These are phyloP conservation scores for Drosophila birchii DNA, from an alignment of 2,888 invertebrate species.

Conservation along the genomic window DNA sequence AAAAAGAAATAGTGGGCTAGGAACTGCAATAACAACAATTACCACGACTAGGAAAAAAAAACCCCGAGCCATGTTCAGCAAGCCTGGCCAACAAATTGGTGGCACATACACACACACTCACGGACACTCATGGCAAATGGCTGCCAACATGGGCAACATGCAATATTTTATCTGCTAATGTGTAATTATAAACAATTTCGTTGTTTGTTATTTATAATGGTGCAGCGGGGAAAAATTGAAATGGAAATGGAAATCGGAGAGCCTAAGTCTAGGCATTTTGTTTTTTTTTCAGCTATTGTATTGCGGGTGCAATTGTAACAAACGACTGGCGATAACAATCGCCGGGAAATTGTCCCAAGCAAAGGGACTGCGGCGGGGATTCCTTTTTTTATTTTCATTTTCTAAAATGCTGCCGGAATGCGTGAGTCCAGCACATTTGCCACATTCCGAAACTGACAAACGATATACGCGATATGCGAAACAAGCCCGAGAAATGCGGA, in stretches of 20 bases:
- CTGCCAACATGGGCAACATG: slow-evolving; percentile 33
- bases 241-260: slow-evolving; percentile 13
- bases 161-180: slow-evolving; percentile 74
- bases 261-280: slow-evolving; percentile 36
- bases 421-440: slow-evolving; percentile 62
- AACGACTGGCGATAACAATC: slow-evolving; percentile 48
- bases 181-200: slow-evolving; percentile 75
- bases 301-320: slow-evolving; percentile 48
- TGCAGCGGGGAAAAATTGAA: slow-evolving; percentile 30
- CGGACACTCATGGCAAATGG: slow-evolving; percentile 24
- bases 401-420: slow-evolving; percentile 29
- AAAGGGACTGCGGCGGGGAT: slow-evolving; percentile 25
- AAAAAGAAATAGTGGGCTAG: slow-evolving; percentile 13
- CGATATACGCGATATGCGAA: slow-evolving; percentile 29
- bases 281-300: slow-evolving; percentile 34
- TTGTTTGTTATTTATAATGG: slow-evolving; percentile 69
- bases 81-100: slow-evolving; percentile 46
- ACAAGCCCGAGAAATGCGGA: slow-evolving; percentile 45
- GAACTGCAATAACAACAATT: slow-evolving; percentile 55
- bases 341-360: slow-evolving; percentile 49
- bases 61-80: slow-evolving; percentile 25
- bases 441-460: slow-evolving; percentile 49
- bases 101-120: slow-evolving; percentile 6
- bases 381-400: background rate
- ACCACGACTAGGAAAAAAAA: slow-evolving; percentile 31